Conservation (phyloP, 2,113 vertebrate genomes). For the human (Homo sapiens) region DNA sequence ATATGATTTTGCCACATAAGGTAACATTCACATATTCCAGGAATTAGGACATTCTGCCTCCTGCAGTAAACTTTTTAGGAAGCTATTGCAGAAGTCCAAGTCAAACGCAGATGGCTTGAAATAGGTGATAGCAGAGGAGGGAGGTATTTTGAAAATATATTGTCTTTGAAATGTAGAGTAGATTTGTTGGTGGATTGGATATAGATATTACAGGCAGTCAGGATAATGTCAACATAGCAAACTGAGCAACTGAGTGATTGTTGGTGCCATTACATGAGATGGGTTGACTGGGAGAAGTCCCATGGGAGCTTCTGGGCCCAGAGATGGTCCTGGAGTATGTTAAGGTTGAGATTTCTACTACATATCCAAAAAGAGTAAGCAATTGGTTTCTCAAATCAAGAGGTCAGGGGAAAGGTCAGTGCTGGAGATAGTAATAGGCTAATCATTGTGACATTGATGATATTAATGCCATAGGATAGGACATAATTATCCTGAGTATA, state of each 20-base stretch:
- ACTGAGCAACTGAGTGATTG: background rate
- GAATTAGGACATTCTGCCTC: background rate
- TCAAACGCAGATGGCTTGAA: background rate
- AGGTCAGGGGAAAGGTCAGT: background rate
- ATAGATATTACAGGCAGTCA: background rate
- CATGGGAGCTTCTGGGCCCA: rapidly evolving
- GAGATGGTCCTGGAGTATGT: background rate
- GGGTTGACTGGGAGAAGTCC: background rate
- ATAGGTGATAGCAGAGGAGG: background rate
- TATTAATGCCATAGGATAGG: background rate
- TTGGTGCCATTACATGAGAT: background rate
- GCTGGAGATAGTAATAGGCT: background rate
- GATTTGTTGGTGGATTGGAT: background rate
- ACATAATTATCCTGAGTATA: background rate
- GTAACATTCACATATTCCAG: background rate
- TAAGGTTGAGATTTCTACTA: background rate
- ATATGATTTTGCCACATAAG: background rate
- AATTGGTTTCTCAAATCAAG: background rate
- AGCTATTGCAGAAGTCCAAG: background rate
- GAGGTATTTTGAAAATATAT: background rate
- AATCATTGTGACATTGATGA: background rate
- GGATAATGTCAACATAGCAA: background rate
- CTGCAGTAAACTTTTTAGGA: background rate
- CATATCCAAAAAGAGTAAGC: background rate
- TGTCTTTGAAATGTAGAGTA: background rate